Base-by-base conservation (phyloP, 2,888 invertebrate genomes). In the Drosophila diplacantha region DNA sequence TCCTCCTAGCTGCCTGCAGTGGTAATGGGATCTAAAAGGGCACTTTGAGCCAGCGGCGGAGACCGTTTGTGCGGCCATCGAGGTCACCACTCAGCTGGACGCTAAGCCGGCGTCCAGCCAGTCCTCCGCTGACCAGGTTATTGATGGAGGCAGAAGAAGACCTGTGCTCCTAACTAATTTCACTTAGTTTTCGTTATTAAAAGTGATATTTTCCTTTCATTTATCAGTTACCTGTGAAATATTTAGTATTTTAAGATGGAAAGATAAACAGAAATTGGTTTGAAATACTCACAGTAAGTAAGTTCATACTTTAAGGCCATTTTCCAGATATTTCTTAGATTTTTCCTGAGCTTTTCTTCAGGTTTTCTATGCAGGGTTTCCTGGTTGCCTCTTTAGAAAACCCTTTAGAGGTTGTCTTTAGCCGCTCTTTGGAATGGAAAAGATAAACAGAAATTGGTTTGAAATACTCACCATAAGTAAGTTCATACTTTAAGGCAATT, bases 1-100 rank as follows among this genome's bases (percentile, higher is more conserved):
- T 24, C 11, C 52, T 14, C 52, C 22, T 6, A 18, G 58, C 46
- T 58, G 58, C 43, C 46, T 61, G 72, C 60, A 47, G 41, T 66
- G 67, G 61, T 75, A 79, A 78, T 80, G 66, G 67, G 66, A 70
- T 71, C 80, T 67, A 74, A 80, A 74, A 61, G 69, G 80, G 72
- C 70, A 75, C 73, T 77, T 56, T 56, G 34, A n/a, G 29, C 16
- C 24, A n/a, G 20, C 20, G 31, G 11, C 14, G 53, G 55, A 61
- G 72, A 59, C 59, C 74, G n/a, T 39, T 73, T 74, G 67, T 73
- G 71, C 44, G 37, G 18, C 24, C 58, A 44, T 58, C 43, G 59
- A 31, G 58, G 43, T 58, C 29, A 59, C 60, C 59, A 34, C 59
- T 46, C 59, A 59, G 60, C 46, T 26, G 58, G 59, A 14, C 34